Evolutionary conservation across 2,113 vertebrate genomes (phyloP), one percentile per base, ranked within the genome.

Genomic region (Pungitius pungitius): DNA sequence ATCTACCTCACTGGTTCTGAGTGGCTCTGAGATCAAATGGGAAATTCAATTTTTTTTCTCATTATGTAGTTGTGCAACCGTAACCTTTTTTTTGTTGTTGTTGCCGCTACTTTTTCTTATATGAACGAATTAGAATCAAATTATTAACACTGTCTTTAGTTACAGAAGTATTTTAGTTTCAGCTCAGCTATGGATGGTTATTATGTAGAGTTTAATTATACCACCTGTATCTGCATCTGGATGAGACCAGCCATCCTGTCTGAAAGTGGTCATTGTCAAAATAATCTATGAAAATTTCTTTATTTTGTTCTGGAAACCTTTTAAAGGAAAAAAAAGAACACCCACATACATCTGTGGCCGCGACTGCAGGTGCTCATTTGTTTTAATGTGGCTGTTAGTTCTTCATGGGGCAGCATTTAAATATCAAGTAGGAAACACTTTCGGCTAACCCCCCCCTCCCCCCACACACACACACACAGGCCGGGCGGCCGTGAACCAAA

Each of bases 331-430:
- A 88, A 64, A 86, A 49, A 75, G 84, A 87, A 87, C 78, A 85
- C 87, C 89, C 82, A 75, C 84, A 80, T 75, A 91, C 92, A 90
- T 93, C 90, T 92, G 90, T 40, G 89, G 88, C 81, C 82, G 76
- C 14, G 75, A 88, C 88, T 82, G 84, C 93, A 94, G 93, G 92
- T 94, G 93, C 88, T 93, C 91, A 93, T 94, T 93, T 93, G 92
- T 91, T 86, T 94, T 77, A 85, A 77, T 77, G 68, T 42, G 60
- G 80, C 81, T 78, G 85, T 88, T 89, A 82, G 73, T 82, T 89
- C 82, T 72, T 85, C 64, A 83, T 9, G 30, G 59, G 70, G 55
- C 69, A 76, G 51, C 66, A 87, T 91, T 92, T 90, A 90, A 87
- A 90, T 90, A 85, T 85, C 82, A 88, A 67, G 43, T 62, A 43